Base-by-base conservation (phyloP, 2,113 vertebrate genomes). In the Macquaria australasica region DNA sequence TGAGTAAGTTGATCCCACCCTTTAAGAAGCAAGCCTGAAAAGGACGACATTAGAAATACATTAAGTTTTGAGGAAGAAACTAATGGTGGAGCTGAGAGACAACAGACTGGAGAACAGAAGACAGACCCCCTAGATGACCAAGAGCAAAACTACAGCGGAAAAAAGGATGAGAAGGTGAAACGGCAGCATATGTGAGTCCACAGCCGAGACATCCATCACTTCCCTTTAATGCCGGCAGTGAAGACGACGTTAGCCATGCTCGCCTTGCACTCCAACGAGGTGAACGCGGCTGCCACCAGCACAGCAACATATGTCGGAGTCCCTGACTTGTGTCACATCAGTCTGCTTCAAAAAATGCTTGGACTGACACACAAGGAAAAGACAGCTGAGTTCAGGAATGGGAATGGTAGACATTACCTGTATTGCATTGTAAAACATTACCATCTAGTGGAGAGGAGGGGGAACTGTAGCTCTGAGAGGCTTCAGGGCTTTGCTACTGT, bases 391-490 rank as follows among this genome's bases (percentile, higher is more conserved):
- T 5, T 68, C 41, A 59, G 28, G 34, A 28, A 21, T 20, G 12
- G 8, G 25, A n/a, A 41, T 5, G n/a, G 48, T 16, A 0, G 0
- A 11, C 31, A 3, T 45, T 5, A 10, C 15, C 25, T 34, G 43
- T 50, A 14, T 72, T 83, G 5, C 8, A 53, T 23, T 70, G 56
- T 76, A 2, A 31, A 60, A 85, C 58, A 71, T 1, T 48, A 4
- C 59, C 91, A 85, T 89, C 90, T 87, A 81, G 62, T 85, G 89
- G 84, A 79, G 3, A 73, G 0, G 5, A 51, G 16, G 5, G 0
- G n/a, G 37, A 84, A 75, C 50, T 31, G 55, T 0, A 50, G 28
- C 41, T 74, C 14, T 37, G 31, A 11, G 39, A 28, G 58, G 31
- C 1, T 67, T 68, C 34, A 31, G 43, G 62, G 37, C 15, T 55